These are phyloP conservation scores for Neoaliturus tenellus DNA, from an alignment of 2,888 invertebrate species.

Conservation along the genomic window DNA sequence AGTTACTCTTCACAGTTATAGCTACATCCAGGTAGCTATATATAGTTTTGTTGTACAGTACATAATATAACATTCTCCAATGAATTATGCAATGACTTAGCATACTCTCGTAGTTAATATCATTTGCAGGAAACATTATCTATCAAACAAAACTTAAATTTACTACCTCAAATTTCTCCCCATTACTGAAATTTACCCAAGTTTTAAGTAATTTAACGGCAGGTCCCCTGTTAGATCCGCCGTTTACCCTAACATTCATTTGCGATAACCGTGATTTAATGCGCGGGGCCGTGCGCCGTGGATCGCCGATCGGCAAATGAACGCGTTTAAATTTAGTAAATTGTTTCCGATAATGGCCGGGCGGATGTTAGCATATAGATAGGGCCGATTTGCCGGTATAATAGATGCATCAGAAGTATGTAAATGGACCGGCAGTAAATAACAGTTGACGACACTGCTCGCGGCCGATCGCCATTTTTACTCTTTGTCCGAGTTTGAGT, in stretches of 20 bases:
- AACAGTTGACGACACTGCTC: slow-evolving; percentile 42
- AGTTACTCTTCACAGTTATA: too few species aligned
- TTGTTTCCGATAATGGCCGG: slow-evolving; percentile 46
- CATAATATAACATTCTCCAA: too few species aligned
- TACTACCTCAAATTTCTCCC: too few species aligned
- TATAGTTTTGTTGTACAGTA: too few species aligned
- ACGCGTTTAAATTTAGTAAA: slow-evolving; percentile 54
- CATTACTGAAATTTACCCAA: neutral
- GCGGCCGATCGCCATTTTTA: slow-evolving; percentile 16
- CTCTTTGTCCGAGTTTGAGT: slow-evolving; percentile 29
- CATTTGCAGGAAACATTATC: too few species aligned
- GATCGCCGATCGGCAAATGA: slow-evolving; percentile 32
- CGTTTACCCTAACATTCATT: too few species aligned
- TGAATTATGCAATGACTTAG: too few species aligned
- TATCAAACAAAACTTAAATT: too few species aligned
- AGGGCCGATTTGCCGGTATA: slow-evolving; percentile 47
- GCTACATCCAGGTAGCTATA: too few species aligned
- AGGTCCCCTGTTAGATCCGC: slow-evolving; percentile 28
- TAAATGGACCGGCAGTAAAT: slow-evolving; percentile 34
- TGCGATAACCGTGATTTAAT: slow-evolving; percentile 36
- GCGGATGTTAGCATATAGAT: slow-evolving; percentile 53
- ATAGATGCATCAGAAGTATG: slow-evolving; percentile 50
- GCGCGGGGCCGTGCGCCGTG: slow-evolving; percentile 16
- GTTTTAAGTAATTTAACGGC: slow-evolving; percentile 5
- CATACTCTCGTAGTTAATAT: too few species aligned